Base-by-base conservation (phyloP, 2,888 invertebrate species). In the Volucella inflata region DNA sequence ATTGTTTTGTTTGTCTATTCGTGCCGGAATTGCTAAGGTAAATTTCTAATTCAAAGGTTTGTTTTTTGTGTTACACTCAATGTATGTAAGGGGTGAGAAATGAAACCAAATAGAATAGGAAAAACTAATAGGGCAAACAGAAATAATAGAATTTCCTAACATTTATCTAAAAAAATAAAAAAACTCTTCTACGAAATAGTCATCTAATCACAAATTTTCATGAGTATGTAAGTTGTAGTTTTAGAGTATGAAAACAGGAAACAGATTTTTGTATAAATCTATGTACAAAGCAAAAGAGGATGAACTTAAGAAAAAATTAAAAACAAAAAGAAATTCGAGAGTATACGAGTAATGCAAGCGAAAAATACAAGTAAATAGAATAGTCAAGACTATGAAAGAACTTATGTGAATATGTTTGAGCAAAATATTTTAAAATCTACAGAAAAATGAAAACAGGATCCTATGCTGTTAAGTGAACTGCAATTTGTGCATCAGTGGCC, bases 251-350 rank as follows among this genome's bases (percentile, higher is more conserved):
- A 84, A 74, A 77, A 78, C 60, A 87, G 87, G 87, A 87, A 87
- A 87, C 87, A 81, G 87, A 87, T 87, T 87, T 87, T 87, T 87
- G 87, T 87, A 84, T 83, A 75, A 83, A 71, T 71, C 46, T 79
- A 82, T 80, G 46, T 84, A 84, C 75, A 84, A 84, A 84, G 84
- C 79, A 46, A 42, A 53, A 71, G 48, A 65, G 80, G 84, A 84
- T 53, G 16, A 55, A 55, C 3, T 38, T 57, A n/a, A 30, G 8
- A 16, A 30, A 78, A 55, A 62, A 17, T 64, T 51, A 53, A 76
- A 16, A 21, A 65, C n/a, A n/a, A 6, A 30, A 30, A 30, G 30
- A 30, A 30, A 30, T 12, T 21, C 17, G 1, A 74, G 59, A 78
- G 17, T 46, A 46, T 51, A n/a, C n/a, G n/a, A n/a, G n/a, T n/a